A percentile compares a stretch with the other conserved stretches of the same genome.
These are phyloP conservation scores for Charina bottae DNA, from an alignment of 2,113 vertebrate genomes.

Conservation along the genomic window DNA sequence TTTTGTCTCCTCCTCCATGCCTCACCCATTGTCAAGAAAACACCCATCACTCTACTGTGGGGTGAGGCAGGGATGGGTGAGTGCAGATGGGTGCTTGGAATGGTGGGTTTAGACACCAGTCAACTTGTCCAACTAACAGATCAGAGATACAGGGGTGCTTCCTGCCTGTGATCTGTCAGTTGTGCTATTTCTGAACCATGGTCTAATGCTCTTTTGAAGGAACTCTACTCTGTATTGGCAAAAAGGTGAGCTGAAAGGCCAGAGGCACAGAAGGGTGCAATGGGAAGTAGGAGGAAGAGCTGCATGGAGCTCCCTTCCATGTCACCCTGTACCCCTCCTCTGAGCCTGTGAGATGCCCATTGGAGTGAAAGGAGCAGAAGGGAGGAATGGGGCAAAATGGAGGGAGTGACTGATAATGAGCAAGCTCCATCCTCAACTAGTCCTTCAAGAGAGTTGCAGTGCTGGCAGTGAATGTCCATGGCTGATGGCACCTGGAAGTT, in stretches of 20 bases:
- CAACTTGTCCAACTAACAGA: background rate
- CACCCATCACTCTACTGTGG: background rate
- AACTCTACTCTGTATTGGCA: background rate
- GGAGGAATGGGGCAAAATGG: background rate
- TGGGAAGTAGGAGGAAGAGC: background rate
- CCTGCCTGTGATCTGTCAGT: background rate
- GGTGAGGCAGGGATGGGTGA: background rate
- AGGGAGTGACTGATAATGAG: background rate
- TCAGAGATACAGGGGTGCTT: background rate
- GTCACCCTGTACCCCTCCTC: background rate
- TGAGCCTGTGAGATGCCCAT: background rate
- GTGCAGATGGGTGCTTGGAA: background rate
- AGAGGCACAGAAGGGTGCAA: background rate
- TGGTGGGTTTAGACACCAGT: background rate
- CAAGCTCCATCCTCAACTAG: background rate
- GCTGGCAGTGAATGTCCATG: background rate
- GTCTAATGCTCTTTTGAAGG: background rate
- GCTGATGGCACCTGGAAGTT: background rate
- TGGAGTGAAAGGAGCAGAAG: background rate
- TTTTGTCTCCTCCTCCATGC: background rate
- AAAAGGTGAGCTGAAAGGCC: background rate
- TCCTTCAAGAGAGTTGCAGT: background rate
- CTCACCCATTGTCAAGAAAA: background rate
- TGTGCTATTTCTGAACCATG: background rate
- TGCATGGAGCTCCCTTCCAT: background rate